Evolutionary conservation across 1,140 invertebrate species (phyloP).

Genomic region (Oedothorax gibbosus): DNA sequence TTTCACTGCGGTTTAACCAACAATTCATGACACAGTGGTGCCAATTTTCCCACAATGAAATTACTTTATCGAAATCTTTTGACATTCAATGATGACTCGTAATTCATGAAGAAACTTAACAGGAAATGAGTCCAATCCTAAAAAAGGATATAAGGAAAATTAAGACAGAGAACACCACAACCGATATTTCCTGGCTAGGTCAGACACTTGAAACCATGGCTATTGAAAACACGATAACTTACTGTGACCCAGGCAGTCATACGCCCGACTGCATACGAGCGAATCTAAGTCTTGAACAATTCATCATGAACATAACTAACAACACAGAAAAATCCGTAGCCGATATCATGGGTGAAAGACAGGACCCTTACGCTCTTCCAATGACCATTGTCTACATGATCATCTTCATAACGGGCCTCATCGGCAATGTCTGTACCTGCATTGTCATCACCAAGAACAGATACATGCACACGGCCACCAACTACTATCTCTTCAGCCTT

Average conservation of each 20-base stretch:
- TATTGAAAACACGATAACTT: not conserved
- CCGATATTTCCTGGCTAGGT: constrained; percentile 12
- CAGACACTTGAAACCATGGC: constrained; percentile 22
- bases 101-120: not conserved
- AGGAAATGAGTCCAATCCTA: constrained; percentile 17
- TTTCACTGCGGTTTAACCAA: not conserved
- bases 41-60: constrained; percentile 8
- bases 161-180: not conserved
- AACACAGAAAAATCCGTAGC: not conserved
- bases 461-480: constrained; percentile 76
- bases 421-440: constrained; percentile 75
- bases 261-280: not conserved
- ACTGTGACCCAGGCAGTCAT: constrained; percentile 1
- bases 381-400: constrained; percentile 71
- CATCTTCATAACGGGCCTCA: constrained; percentile 72
- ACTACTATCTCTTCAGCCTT: constrained; percentile 93
- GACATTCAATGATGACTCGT: not conserved
- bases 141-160: not conserved
- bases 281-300: constrained; percentile 1
- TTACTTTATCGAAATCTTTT: not conserved
- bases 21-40: not conserved
- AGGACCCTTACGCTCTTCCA: constrained; percentile 64
- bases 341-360: constrained; percentile 19
- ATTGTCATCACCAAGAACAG: constrained; percentile 74
- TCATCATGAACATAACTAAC: not conserved